These are phyloP conservation scores for Elaeidobius kamerunicus DNA, from an alignment of 2,888 invertebrate species.

Conservation along the genomic window DNA sequence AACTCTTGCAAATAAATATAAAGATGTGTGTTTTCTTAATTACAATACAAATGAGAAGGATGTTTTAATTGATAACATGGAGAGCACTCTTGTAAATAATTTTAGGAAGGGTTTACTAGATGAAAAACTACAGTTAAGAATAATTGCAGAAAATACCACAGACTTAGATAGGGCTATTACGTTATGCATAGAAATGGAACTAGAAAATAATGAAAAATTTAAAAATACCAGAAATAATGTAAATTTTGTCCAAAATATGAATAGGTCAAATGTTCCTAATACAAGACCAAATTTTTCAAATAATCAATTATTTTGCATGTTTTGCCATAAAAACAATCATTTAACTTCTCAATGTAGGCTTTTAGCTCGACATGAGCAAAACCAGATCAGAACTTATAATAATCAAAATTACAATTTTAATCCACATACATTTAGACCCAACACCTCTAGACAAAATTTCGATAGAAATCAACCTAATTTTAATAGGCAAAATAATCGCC, in stretches of 20 bases:
- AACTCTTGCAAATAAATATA: conserved; percentile 4
- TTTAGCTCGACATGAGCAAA: background rate
- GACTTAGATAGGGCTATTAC: conserved; percentile 3
- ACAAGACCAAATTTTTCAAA: background rate
- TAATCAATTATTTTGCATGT: conserved; percentile 1
- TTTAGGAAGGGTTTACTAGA: background rate
- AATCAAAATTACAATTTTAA: background rate
- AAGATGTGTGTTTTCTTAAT: conserved; percentile 3
- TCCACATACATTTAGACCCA: background rate
- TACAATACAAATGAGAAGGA: background rate
- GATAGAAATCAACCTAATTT: background rate
- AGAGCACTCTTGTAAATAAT: background rate
- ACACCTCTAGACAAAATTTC: background rate
- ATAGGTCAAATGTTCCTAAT: background rate
- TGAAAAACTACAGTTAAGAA: background rate
- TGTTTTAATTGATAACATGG: conserved; percentile 1
- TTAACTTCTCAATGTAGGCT: conserved; percentile 1
- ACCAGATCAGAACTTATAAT: background rate
- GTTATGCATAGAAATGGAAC: background rate
- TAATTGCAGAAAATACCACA: background rate
- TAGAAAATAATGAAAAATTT: background rate
- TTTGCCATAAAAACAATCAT: conserved; percentile 1
- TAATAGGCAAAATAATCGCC: background rate
- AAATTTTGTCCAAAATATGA: background rate
- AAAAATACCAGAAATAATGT: conserved; percentile 3